A percentile compares a stretch with the other conserved stretches of the same genome.
These are phyloP conservation scores for Leistus spinibarbis DNA, from an alignment of 2,888 invertebrate species.

Conservation along the genomic window DNA sequence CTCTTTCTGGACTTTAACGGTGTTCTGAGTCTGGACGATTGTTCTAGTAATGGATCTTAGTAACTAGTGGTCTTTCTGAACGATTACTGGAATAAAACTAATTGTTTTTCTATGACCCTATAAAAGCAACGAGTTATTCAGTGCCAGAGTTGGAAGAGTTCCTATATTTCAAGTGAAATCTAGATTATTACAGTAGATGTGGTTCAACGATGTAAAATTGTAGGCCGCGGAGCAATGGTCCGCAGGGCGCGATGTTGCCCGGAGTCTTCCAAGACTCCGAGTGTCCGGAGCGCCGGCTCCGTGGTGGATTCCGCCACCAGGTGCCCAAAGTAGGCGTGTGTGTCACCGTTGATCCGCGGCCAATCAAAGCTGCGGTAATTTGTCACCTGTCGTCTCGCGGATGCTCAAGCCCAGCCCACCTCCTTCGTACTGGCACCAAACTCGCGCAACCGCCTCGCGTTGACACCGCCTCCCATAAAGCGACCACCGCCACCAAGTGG, in stretches of 20 bases:
- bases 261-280: not conserved
- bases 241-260: not conserved
- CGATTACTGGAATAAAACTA: too few relatives aligned
- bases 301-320: not conserved
- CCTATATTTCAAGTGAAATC: too few relatives aligned
- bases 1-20: too few relatives aligned
- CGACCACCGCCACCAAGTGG: not conserved
- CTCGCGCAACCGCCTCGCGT: constrained; percentile 14
- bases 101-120: too few relatives aligned
- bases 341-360: constrained; percentile 20
- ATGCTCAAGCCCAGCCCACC: constrained; percentile 52
- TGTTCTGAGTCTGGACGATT: too few relatives aligned
- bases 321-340: constrained; percentile 12
- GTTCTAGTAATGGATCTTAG: too few relatives aligned
- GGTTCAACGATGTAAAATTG: too few relatives aligned
- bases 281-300: not conserved
- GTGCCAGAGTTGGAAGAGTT: too few relatives aligned
- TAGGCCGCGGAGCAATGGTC: not conserved
- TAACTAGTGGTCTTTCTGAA: too few relatives aligned
- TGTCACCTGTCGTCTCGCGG: constrained; percentile 54
- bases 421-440: constrained; percentile 45
- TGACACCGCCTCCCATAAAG: constrained; percentile 17
- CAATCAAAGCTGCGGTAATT: constrained; percentile 42
- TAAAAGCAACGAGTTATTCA: too few relatives aligned
- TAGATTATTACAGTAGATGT: too few relatives aligned